Evolutionary conservation across 2,888 invertebrate genomes (phyloP), one percentile per base, ranked within the genome.

Genomic region (Drosophila nigritarsus): DNA sequence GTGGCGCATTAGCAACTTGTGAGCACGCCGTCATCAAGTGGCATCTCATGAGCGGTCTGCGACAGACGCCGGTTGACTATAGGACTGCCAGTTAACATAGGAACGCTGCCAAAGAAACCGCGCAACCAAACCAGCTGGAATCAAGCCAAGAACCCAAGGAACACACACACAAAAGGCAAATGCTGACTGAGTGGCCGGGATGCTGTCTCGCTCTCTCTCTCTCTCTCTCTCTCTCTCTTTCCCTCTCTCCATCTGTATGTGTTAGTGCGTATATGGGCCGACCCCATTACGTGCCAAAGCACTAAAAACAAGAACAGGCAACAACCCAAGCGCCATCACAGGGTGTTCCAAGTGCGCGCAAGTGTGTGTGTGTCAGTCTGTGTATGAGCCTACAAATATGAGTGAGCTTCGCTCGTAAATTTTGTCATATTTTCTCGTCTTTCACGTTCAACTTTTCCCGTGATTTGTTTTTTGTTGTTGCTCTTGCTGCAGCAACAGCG

Each of bases 261-360:
- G 40, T 36, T 45, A 48, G 54, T 42, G 55, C 45, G 68, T 62
- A 64, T 63, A 60, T 68, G 84, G 53, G 65, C 58, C 90, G 89
- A 90, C 89, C 90, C 85, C 85, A 89, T 85, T 85, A 85, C 85
- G 85, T 85, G 85, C 85, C 85, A 85, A 85, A 89, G 85, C 85
- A 89, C 84, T 84, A 83, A 84, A 84, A 84, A 89, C 87, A 83
- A 78, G 78, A 77, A 48, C 87, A 87, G 71, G 68, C 78, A 65
- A 68, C 65, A 65, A 38, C 61, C 61, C 34, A 83, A 75, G 80
- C 84, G 81, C 70, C 78, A 62, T 71, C 74, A 72, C 84, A 83
- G 82, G 80, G 76, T 79, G 68, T 78, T 62, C 27, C 75, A 55
- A 66, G 49, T 53, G 45, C n/a, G 34, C 55, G 30, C 34, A 48